These are phyloP conservation scores for Venustoraphidia nigricollis DNA, from an alignment of 2,888 invertebrate species.

Conservation along the genomic window DNA sequence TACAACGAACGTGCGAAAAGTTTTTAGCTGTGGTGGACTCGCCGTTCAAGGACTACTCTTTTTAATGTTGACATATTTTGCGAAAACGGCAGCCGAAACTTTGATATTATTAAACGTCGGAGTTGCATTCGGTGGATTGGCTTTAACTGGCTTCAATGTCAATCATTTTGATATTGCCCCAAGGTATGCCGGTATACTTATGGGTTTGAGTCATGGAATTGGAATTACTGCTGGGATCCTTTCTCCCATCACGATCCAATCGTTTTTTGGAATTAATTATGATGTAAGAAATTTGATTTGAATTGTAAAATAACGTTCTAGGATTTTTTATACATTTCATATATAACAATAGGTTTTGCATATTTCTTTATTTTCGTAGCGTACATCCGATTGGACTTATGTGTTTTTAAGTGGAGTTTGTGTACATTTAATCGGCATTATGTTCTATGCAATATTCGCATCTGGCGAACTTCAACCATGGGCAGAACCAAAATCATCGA, in stretches of 20 bases:
- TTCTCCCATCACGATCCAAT: too few relatives aligned
- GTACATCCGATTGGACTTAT: conserved; percentile 62
- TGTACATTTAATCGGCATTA: conserved; percentile 90
- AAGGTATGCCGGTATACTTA: conserved; percentile 88
- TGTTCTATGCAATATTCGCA: conserved; percentile 93
- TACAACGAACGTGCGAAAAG: too few relatives aligned
- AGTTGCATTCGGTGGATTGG: conserved; percentile 97
- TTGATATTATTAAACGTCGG: conserved; percentile 85
- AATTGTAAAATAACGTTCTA: too few relatives aligned
- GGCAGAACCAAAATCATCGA: conserved; percentile 66
- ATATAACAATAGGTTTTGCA: too few relatives aligned
- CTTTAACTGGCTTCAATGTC: conserved; percentile 98
- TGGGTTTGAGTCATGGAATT: conserved; percentile 43
- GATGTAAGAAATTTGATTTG: too few relatives aligned
- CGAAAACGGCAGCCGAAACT: conserved; percentile 21
- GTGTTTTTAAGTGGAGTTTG: conserved; percentile 93
- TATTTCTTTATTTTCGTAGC: conserved; percentile 23
- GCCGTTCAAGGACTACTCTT: conserved; percentile 22
- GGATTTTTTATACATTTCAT: too few relatives aligned
- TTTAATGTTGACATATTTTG: too few relatives aligned
- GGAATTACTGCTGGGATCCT: too few relatives aligned
- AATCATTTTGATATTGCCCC: conserved; percentile 97
- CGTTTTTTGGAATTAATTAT: too few relatives aligned
- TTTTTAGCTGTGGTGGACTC: too few relatives aligned
- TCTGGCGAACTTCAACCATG: conserved; percentile 96